Evolutionary conservation across 2,113 vertebrate species (phyloP).

Genomic region (Onychostruthus taczanowskii): DNA sequence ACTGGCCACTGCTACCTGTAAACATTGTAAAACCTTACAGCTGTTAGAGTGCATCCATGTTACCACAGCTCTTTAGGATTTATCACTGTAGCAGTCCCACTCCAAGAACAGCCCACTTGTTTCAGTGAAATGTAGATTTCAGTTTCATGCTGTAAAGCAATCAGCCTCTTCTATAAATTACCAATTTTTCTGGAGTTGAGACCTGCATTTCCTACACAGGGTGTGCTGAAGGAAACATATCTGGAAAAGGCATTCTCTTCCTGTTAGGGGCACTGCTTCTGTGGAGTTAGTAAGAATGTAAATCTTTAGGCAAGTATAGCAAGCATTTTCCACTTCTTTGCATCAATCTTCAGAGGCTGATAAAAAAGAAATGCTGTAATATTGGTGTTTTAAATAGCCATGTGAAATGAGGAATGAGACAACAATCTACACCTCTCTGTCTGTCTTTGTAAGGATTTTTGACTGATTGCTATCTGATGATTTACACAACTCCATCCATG

Average conservation of each 20-base stretch:
- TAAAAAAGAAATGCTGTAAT: neutral
- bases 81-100: neutral
- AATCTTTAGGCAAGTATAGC: neutral
- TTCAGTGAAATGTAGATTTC: conserved; percentile 6
- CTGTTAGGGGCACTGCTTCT: neutral
- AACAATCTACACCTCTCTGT: neutral
- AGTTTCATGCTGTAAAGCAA: conserved; percentile 36
- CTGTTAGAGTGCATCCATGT: neutral
- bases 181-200: neutral
- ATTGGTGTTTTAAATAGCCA: neutral
- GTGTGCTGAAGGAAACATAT: neutral
- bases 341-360: neutral
- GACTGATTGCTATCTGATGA: neutral
- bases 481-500: neutral
- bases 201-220: neutral
- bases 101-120: neutral
- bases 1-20: neutral
- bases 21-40: neutral
- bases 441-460: neutral
- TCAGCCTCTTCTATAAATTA: conserved; percentile 21
- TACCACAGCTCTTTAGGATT: neutral
- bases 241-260: conserved; percentile 47
- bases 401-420: neutral
- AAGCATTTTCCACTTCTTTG: neutral
- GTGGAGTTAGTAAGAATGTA: neutral